phyloP scores from a whole-genome alignment of 2,113 vertebrate genomes.

The Amphilophus citrinellus region DNA sequence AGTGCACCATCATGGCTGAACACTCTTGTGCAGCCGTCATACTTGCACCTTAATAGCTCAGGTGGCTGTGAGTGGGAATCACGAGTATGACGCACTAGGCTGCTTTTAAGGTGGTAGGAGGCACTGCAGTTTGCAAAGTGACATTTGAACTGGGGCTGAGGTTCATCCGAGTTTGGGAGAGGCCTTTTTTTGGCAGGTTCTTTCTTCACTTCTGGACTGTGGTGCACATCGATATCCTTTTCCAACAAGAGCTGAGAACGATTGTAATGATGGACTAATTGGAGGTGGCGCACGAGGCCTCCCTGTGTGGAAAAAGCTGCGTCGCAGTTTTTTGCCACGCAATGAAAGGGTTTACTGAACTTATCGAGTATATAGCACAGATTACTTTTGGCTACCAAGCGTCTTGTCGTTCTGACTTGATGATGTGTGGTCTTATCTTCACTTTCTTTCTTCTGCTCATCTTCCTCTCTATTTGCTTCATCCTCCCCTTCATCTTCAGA shows the following conservation, averaged over 20 bases:
- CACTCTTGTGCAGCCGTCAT: conserved; percentile 88
- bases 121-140: conserved; percentile 87
- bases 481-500: conserved; percentile 62
- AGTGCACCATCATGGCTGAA: conserved; percentile 87
- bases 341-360: conserved; percentile 95
- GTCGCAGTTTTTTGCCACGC: conserved; percentile 93
- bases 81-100: conserved; percentile 87
- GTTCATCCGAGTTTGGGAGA: conserved; percentile 71
- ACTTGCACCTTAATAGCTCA: conserved; percentile 85
- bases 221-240: conserved; percentile 81
- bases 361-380: conserved; percentile 92
- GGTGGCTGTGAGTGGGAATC: conserved; percentile 58
- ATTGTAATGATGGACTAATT: conserved; percentile 92
- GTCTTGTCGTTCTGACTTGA: conserved; percentile 88
- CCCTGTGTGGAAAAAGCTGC: conserved; percentile 92
- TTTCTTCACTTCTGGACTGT: conserved; percentile 84
- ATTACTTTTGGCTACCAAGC: conserved; percentile 91
- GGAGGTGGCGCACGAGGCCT: conserved; percentile 92
- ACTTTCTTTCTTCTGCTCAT: conserved; percentile 49
- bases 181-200: conserved; percentile 79
- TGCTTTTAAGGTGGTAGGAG: conserved; percentile 91
- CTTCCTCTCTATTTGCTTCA: conserved; percentile 43
- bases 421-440: conserved; percentile 47
- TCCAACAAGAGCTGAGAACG: conserved; percentile 92
- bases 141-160: conserved; percentile 87